phyloP scores from a whole-genome alignment of 2,888 invertebrate genomes.

The Syritta pipiens region DNA sequence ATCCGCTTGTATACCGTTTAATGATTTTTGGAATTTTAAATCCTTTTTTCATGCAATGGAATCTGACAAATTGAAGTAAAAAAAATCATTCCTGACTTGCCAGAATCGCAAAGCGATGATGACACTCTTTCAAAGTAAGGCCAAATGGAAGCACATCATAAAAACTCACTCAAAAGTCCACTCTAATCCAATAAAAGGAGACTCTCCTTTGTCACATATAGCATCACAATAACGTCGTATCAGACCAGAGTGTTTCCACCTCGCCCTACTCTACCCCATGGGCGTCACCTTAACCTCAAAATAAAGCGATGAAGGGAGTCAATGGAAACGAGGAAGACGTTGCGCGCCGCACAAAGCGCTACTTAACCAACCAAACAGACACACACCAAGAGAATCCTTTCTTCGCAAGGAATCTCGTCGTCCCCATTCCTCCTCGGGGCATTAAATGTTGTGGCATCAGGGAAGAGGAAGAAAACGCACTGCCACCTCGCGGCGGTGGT shows the following conservation, averaged over 20 bases:
- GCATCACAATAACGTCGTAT: slow-evolving; percentile 31
- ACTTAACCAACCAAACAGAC: slow-evolving; percentile 32
- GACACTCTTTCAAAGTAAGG: slow-evolving; percentile 1
- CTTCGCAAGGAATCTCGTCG: slow-evolving; percentile 1
- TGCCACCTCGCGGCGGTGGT: not conserved
- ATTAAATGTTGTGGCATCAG: slow-evolving; percentile 16
- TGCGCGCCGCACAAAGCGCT: slow-evolving; percentile 55
- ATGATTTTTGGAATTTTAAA: slow-evolving; percentile 44
- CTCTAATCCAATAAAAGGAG: slow-evolving; percentile 47
- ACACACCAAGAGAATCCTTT: slow-evolving; percentile 6
- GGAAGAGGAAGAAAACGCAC: slow-evolving; percentile 27
- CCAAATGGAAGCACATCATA: slow-evolving; percentile 35
- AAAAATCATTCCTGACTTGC: no score
- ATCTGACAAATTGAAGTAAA: no score
- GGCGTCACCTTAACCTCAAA: slow-evolving; percentile 57
- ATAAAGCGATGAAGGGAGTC: not conserved
- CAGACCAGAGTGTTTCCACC: not conserved
- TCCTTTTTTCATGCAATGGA: slow-evolving; percentile 15
- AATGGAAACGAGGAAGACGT: slow-evolving; percentile 34
- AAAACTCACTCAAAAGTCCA: slow-evolving; percentile 61
- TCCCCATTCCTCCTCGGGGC: slow-evolving; percentile 9
- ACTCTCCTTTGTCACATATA: slow-evolving; percentile 48
- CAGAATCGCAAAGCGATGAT: no score
- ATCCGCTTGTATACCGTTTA: no score
- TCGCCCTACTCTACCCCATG: slow-evolving; percentile 4